phyloP scores from a whole-genome alignment of 2,113 vertebrate species.

The Crotalus tigris region DNA sequence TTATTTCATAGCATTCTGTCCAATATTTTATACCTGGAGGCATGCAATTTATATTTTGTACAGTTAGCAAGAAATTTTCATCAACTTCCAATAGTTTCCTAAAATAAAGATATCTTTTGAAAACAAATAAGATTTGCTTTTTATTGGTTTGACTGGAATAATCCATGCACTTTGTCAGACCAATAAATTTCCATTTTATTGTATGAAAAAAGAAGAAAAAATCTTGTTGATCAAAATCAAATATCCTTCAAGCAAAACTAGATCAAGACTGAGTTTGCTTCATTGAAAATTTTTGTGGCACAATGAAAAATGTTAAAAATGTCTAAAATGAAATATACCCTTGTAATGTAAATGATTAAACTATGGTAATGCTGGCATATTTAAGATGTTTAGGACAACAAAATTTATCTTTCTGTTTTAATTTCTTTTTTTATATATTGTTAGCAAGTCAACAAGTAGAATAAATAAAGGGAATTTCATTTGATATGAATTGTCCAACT shows the following conservation, averaged over 20 bases:
- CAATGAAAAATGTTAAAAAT: constrained; percentile 42
- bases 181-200: constrained; percentile 63
- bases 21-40: constrained; percentile 82
- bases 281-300: constrained; percentile 42
- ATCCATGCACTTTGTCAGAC: constrained; percentile 62
- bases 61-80: constrained; percentile 81
- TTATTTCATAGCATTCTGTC: constrained; percentile 83
- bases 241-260: constrained; percentile 60
- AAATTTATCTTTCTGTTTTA: constrained; percentile 61
- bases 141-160: constrained; percentile 64
- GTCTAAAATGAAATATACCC: constrained; percentile 12
- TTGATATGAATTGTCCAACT: constrained; percentile 48
- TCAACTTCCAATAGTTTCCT: constrained; percentile 77
- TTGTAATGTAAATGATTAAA: background rate
- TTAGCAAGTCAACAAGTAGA: constrained; percentile 59
- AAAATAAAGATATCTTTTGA: constrained; percentile 65
- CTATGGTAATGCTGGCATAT: background rate
- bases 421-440: constrained; percentile 56
- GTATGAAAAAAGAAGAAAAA: constrained; percentile 58
- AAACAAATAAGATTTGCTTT: constrained; percentile 58
- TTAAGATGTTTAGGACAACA: constrained; percentile 59
- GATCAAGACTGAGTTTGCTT: constrained; percentile 61
- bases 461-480: constrained; percentile 71
- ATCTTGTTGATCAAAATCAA: constrained; percentile 60
- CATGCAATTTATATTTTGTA: constrained; percentile 83